Evolutionary conservation across 2,113 vertebrate genomes (phyloP).

Genomic region (Lates calcarifer): DNA sequence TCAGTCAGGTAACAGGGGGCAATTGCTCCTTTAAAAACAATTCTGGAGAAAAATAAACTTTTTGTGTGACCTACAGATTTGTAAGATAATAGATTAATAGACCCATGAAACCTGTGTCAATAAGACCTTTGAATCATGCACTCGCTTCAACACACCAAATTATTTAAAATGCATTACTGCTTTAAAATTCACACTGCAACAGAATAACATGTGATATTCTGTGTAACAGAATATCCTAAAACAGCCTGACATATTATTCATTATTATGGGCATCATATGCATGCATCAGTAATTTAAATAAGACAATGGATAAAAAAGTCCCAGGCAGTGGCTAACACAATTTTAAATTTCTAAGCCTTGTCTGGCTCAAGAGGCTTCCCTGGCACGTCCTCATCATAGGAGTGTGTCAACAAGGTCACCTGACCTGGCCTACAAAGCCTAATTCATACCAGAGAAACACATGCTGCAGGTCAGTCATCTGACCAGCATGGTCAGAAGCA

Average conservation of each 20-base stretch:
- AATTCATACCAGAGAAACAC: slow-evolving; percentile 71
- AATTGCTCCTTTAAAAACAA: not conserved
- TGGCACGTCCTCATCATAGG: slow-evolving; percentile 47
- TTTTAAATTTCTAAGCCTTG: slow-evolving; percentile 26
- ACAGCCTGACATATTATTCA: not conserved
- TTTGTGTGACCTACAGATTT: not conserved
- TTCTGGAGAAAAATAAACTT: not conserved
- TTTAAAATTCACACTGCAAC: slow-evolving; percentile 1
- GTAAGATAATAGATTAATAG: not conserved
- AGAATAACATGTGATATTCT: too few relatives aligned
- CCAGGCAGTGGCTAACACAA: not conserved
- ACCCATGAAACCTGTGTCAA: not conserved
- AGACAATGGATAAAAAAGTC: not conserved
- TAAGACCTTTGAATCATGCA: not conserved
- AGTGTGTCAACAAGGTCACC: slow-evolving; percentile 75
- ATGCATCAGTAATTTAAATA: not conserved
- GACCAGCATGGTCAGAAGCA: slow-evolving; percentile 49
- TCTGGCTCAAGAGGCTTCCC: slow-evolving; percentile 40
- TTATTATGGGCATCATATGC: not conserved
- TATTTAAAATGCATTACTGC: not conserved
- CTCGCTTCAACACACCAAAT: not conserved
- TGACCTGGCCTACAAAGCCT: slow-evolving; percentile 72
- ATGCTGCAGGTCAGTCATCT: slow-evolving; percentile 72
- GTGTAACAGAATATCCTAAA: not conserved
- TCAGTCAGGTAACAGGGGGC: not conserved